Evolutionary conservation across 2,113 vertebrate genomes (phyloP).

Genomic region (Agapornis roseicollis): DNA sequence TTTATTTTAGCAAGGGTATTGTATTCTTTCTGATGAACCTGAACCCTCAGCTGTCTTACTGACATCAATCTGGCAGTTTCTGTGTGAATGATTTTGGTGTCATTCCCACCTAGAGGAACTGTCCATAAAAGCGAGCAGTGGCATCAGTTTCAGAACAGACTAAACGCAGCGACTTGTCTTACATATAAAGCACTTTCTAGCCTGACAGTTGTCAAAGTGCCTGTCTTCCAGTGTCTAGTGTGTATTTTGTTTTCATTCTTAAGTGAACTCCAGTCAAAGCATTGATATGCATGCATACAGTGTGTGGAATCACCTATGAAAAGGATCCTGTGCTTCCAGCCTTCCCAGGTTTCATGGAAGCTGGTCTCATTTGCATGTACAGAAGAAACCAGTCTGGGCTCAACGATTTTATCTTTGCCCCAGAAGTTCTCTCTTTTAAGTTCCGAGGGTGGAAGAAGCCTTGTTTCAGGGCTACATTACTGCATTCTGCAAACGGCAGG

Average conservation of each 20-base stretch:
- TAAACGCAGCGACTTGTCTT: not conserved
- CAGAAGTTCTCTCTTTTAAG: not conserved
- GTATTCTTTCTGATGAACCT: slow-evolving; percentile 11
- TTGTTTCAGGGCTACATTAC: not conserved
- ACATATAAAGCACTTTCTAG: not conserved
- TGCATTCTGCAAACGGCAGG: not conserved
- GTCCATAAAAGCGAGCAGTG: slow-evolving; percentile 8
- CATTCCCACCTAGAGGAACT: slow-evolving; percentile 33
- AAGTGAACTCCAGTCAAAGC: not conserved
- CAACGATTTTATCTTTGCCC: not conserved
- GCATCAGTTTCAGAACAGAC: slow-evolving; percentile 6
- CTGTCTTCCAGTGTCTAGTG: not conserved
- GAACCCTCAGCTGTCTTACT: slow-evolving; percentile 7
- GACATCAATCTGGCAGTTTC: slow-evolving; percentile 42
- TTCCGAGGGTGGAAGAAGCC: not conserved
- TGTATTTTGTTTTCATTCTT: slow-evolving; percentile 5
- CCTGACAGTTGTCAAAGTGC: not conserved
- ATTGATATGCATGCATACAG: not conserved
- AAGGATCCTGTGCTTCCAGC: not conserved
- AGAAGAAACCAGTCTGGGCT: not conserved
- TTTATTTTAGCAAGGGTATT: slow-evolving; percentile 26
- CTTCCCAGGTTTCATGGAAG: not conserved
- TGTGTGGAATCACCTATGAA: not conserved
- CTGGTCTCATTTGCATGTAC: not conserved
- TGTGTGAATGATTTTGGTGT: not conserved